These are phyloP conservation scores for Rhogogaster chlorosoma DNA, from an alignment of 2,888 invertebrate genomes.

Conservation along the genomic window DNA sequence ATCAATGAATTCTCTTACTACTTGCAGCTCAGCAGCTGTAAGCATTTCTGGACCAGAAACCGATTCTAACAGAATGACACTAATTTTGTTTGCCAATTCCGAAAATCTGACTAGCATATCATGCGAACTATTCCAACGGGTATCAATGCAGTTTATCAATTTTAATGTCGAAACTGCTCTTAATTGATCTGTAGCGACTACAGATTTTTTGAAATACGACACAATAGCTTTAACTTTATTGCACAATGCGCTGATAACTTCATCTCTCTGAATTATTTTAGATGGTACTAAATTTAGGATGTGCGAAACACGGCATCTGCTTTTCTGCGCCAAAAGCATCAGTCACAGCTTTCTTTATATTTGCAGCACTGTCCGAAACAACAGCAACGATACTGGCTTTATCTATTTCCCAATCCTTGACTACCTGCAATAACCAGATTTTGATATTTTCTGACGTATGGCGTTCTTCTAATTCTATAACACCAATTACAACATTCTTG, in stretches of 20 bases:
- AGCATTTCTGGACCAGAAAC: conserved; percentile 54
- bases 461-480: conserved; percentile 50
- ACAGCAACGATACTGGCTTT: conserved; percentile 51
- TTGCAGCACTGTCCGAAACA: conserved; percentile 57
- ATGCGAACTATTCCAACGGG: conserved; percentile 55
- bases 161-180: conserved; percentile 46
- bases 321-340: conserved; percentile 52
- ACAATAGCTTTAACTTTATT: conserved; percentile 56
- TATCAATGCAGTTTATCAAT: conserved; percentile 50
- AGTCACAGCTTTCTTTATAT: conserved; percentile 54
- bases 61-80: conserved; percentile 50
- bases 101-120: conserved; percentile 55
- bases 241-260: conserved; percentile 46
- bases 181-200: conserved; percentile 51
- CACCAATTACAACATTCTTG: conserved; percentile 40
- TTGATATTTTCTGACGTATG: conserved; percentile 53
- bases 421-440: conserved; percentile 29
- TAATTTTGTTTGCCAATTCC: conserved; percentile 37
- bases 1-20: conserved; percentile 41
- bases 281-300: conserved; percentile 54
- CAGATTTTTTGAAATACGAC: conserved; percentile 53
- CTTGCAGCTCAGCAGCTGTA: conserved; percentile 36
- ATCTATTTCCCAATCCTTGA: conserved; percentile 52
- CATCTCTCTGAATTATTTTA: conserved; percentile 43
- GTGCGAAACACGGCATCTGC: conserved; percentile 56